These are phyloP conservation scores for Vesta saturnalis DNA, from an alignment of 2,888 invertebrate species.

Conservation along the genomic window DNA sequence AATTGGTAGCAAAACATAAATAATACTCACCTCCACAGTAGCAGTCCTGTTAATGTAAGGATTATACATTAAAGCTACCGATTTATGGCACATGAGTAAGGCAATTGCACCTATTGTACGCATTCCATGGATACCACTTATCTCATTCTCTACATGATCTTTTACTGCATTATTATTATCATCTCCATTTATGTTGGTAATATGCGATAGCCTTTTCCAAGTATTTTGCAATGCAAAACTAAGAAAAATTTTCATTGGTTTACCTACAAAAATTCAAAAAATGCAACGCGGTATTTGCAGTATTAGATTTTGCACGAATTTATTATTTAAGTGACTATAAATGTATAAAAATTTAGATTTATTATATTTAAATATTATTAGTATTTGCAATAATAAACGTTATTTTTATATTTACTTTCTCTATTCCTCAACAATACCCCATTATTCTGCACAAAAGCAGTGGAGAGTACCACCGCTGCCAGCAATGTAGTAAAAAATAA, in stretches of 20 bases:
- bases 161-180: slow-evolving; percentile 9
- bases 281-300: no score
- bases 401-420: slow-evolving; percentile 22
- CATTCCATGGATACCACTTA: slow-evolving; percentile 66
- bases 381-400: not conserved
- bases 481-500: slow-evolving; percentile 21
- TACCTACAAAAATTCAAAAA: slow-evolving; percentile 19
- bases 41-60: slow-evolving; percentile 68
- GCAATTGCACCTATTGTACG: slow-evolving; percentile 67
- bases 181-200: not conserved
- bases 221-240: slow-evolving; percentile 30
- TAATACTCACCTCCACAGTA: slow-evolving; percentile 63
- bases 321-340: no score
- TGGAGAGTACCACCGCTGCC: slow-evolving; percentile 23
- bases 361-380: not conserved
- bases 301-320: no score
- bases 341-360: not conserved
- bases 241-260: slow-evolving; percentile 9
- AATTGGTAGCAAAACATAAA: not conserved
- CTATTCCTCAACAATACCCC: slow-evolving; percentile 16
- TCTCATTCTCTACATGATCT: slow-evolving; percentile 37
- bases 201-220: slow-evolving; percentile 22
- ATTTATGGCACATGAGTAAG: slow-evolving; percentile 67
- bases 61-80: slow-evolving; percentile 68
- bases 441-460: slow-evolving; percentile 6